These are phyloP conservation scores for Synanceia verrucosa DNA, from an alignment of 2,797 vertebrate species.

Conservation along the genomic window DNA sequence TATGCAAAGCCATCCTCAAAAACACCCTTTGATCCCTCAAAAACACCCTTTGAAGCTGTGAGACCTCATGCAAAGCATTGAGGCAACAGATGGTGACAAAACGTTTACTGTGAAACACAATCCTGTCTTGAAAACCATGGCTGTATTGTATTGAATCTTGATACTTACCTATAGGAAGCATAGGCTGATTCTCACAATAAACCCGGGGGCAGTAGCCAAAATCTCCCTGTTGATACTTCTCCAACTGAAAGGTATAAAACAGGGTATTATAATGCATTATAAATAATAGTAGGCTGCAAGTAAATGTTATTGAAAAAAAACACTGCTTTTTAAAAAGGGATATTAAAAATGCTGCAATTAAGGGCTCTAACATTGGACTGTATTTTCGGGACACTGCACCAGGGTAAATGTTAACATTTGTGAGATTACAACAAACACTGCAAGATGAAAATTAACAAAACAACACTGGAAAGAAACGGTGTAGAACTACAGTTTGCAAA, in stretches of 20 bases:
- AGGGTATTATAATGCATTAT: not conserved
- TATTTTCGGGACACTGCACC: no score
- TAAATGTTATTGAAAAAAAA: not conserved
- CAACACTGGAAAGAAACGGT: not conserved
- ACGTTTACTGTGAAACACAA: not conserved
- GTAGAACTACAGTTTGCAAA: no score
- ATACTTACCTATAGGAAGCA: slow-evolving; percentile 94
- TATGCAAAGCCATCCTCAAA: not conserved
- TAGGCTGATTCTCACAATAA: slow-evolving; percentile 97
- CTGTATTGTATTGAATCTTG: not conserved
- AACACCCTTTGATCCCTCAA: not conserved
- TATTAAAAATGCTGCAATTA: not conserved
- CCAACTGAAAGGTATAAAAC: slow-evolving; percentile 80
- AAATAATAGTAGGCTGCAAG: not conserved
- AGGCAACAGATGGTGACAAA: not conserved
- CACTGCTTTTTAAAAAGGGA: not conserved
- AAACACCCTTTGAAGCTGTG: not conserved
- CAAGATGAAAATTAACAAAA: no score
- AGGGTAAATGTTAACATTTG: no score
- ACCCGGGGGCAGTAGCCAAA: slow-evolving; percentile 95
- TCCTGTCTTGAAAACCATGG: not conserved
- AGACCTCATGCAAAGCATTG: not conserved
- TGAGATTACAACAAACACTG: no score
- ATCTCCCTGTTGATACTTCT: slow-evolving; percentile 96
- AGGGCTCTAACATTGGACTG: not conserved